Evolutionary conservation across 2,888 invertebrate species (phyloP), one percentile per base, ranked within the genome.

Genomic region (Dasypolia templi): DNA sequence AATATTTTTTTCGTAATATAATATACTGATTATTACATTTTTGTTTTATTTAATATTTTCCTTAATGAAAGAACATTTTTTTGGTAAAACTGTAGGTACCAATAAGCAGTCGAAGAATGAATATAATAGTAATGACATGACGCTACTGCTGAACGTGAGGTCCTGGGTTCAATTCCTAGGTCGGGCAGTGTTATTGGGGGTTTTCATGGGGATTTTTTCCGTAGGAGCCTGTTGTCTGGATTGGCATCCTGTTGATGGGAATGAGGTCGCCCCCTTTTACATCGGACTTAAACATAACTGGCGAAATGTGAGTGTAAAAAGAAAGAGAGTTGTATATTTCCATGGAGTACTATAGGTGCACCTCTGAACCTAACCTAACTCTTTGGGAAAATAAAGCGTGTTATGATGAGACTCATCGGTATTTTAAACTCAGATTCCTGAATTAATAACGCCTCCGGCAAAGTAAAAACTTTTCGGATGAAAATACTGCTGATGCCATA

Each of bases 1-100:
- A 79, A 80, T 83, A 68, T 84, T 86, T 86, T n/a, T 84, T 85
- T 83, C 61, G 75, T 78, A 84, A 73, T 83, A 84, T 79, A 80
- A 85, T 72, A 79, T 82, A 79, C 75, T 86, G 84, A 86, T 86
- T 78, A 79, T 75, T 65, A 79, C 0, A 58, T 46, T 72, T 77
- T 66, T 76, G 84, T 86, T 86, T 86, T 78, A 84, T 86, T 86
- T 77, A 44, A 39, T 55, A 69, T 35, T 26, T 46, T 26, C 46
- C 73, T 22, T 62, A n/a, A 29, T 14, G n/a, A 35, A 22, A 46
- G 17, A 19, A 44, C 3, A 5, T 44, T 44, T 44, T 17, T 44
- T 44, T 17, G 17, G 17, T 44, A 44, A 44, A 9, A 7, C 39
- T 44, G 3, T 17, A 44, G 17, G 44, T 44, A 44, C 9, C n/a